Percentiles rank a stretch among this genome's conserved stretches.
These are phyloP conservation scores for Propithecus coquereli DNA, from an alignment of 2,113 vertebrate species.

Conservation along the genomic window DNA sequence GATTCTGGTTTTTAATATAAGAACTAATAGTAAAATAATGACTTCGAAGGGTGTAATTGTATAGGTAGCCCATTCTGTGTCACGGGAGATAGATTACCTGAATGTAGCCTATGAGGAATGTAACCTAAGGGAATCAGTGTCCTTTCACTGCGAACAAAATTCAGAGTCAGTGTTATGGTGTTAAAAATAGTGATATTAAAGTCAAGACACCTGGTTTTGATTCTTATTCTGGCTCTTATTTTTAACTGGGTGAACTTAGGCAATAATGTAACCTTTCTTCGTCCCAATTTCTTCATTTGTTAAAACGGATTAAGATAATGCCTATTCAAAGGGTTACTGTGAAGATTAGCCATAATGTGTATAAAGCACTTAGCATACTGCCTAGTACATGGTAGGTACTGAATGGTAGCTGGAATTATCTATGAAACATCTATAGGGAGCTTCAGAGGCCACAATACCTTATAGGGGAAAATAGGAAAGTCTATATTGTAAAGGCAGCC, in stretches of 20 bases:
- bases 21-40: neutral
- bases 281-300: neutral
- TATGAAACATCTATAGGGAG: too few relatives aligned
- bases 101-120: neutral
- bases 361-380: accelerated
- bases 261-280: neutral
- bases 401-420: neutral
- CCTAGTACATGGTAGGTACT: neutral
- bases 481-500: neutral
- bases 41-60: neutral
- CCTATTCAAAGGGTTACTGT: neutral
- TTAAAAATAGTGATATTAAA: accelerated
- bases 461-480: neutral
- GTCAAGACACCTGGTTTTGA: neutral
- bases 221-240: neutral
- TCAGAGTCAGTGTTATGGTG: too few relatives aligned
- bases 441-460: neutral
- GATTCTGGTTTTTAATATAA: neutral
- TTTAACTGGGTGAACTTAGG: neutral
- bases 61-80: neutral
- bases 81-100: neutral
- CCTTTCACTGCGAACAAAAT: accelerated
- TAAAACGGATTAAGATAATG: neutral
- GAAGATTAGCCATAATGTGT: too few relatives aligned
- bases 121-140: neutral